Evolutionary conservation across 2,888 invertebrate genomes (phyloP), one percentile per base, ranked within the genome.

Genomic region (Rhagonycha lutea): DNA sequence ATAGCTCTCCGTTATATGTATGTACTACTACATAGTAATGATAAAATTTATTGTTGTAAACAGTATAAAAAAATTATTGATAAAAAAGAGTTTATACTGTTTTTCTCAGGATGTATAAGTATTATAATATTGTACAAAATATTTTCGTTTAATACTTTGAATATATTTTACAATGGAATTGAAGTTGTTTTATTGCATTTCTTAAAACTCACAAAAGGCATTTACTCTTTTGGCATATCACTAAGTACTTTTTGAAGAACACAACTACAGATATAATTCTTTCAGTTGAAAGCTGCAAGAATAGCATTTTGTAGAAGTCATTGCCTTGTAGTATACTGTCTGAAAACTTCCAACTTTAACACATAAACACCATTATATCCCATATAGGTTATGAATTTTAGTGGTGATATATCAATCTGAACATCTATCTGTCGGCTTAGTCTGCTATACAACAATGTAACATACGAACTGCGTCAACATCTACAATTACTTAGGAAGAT

Each of bases 401-500:
- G 78, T 79, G 74, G 78, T 76, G 73, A 77, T 79, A 79, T 77
- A 79, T 79, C 79, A 79, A 79, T 78, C 77, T 61, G 69, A 74
- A 79, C 72, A 76, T 78, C 74, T 70, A 71, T 75, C 68, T 76
- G 78, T 76, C 79, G 76, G 79, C 74, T 74, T 77, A 74, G 69
- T 75, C 74, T 76, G 72, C 68, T 72, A 70, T 72, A 78, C 75
- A 78, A 79, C 78, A 79, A 78, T 79, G 79, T 78, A 78, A 78
- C 73, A 76, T 73, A 77, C 74, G 76, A 60, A 72, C 72, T 24
- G 72, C 68, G 70, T 69, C 61, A 68, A 62, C 73, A 79, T 77
- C 74, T 71, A 74, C 73, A 62, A 63, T 74, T 71, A 70, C 73
- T 79, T 75, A 73, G 68, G 73, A 68, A 75, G 68, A 74, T 65